Evolutionary conservation across 2,888 invertebrate genomes (phyloP), one percentile per base, ranked within the genome.

Genomic region (Lithophane ornitopus): DNA sequence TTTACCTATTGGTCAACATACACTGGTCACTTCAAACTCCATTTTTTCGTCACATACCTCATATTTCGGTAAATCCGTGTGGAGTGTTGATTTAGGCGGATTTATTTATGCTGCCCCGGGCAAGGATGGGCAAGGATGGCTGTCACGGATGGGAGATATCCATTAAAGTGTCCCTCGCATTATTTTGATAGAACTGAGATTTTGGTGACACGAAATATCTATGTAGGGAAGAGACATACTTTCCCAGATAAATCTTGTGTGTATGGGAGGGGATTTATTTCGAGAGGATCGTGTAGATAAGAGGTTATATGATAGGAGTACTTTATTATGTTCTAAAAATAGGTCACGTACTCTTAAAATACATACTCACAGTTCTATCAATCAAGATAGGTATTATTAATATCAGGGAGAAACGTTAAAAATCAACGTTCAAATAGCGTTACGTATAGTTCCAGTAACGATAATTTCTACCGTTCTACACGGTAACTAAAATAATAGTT

Each of bases 61-160:
- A 74, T 82, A 69, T 85, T 84, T 87, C 58, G 56, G 75, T 77
- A 78, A 85, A 79, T 66, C 78, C 63, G 58, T 52, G 49, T 52
- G 49, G 81, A 70, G 81, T 87, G 87, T 87, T 87, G 87, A 87
- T 82, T 88, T 87, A 88, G 88, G 87, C 54, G 78, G 83, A 88
- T 85, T 85, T 88, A 86, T 87, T 86, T 88, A 87, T 85, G 81
- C 77, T 81, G 80, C 87, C 84, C 58, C 61, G 74, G 73, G 88
- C 84, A 52, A 66, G 85, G 85, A 80, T 82, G 70, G 74, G 88
- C 86, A 69, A 58, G 78, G 83, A 74, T 80, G 59, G 56, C 72
- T 76, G 88, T 77, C 79, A 80, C 54, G 69, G 75, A 9, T 71
- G 68, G 71, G 66, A 74, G 82, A 81, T 87, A 74, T 87, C 86